These are phyloP conservation scores for Pachypsylla venusta DNA, from an alignment of 1,140 invertebrate species.

Conservation along the genomic window DNA sequence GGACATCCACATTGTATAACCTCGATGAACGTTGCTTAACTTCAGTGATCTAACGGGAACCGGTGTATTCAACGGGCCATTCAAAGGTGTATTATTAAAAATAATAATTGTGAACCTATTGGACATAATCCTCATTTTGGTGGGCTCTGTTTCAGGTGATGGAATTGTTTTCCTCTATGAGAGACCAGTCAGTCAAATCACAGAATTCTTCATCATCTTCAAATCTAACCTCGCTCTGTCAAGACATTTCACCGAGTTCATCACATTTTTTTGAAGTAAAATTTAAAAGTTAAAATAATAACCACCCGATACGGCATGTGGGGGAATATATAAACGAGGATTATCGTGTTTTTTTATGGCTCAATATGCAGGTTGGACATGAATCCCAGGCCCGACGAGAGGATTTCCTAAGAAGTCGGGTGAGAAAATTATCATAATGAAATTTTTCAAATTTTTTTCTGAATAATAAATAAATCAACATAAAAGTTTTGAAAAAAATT, in stretches of 20 bases:
- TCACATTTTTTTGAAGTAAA: constrained; percentile 71
- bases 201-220: constrained; percentile 27
- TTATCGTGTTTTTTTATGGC: not conserved
- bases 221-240: constrained; percentile 46
- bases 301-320: no score
- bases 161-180: constrained; percentile 51
- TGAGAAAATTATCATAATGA: no score
- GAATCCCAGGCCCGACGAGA: not conserved
- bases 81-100: not conserved
- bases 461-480: no score
- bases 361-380: not conserved
- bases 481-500: no score
- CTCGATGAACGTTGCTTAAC: not conserved
- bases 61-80: not conserved
- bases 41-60: not conserved
- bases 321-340: not conserved
- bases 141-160: constrained; percentile 42
- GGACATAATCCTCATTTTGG: no score
- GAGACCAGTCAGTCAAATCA: constrained; percentile 40
- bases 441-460: no score
- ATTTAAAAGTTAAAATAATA: constrained; percentile 8
- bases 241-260: constrained; percentile 64
- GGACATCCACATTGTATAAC: not conserved
- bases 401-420: not conserved
- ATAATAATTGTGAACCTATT: not conserved